Evolutionary conservation across 2,888 invertebrate species (phyloP).

Genomic region (Erebia palarica): DNA sequence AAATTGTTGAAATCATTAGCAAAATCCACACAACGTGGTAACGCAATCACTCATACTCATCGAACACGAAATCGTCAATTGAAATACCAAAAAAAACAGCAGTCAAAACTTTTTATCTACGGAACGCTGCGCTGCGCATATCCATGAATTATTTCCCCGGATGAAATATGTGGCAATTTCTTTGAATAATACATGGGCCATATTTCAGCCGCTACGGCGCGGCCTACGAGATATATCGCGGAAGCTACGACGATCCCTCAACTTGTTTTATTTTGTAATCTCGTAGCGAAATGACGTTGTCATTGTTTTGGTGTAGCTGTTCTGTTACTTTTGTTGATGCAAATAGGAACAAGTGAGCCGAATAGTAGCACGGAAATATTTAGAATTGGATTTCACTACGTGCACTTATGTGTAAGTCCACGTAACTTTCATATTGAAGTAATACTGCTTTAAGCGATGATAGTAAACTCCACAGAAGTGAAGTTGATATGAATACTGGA

Average conservation of each 20-base stretch:
- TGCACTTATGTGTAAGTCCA: no score
- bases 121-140: slow-evolving; percentile 55
- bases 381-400: background rate
- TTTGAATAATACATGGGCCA: slow-evolving; percentile 84
- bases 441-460: no score
- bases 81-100: slow-evolving; percentile 20
- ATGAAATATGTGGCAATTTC: slow-evolving; percentile 85
- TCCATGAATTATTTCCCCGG: slow-evolving; percentile 79
- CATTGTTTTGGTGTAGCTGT: slow-evolving; percentile 24
- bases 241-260: slow-evolving; percentile 56
- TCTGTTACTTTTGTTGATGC: slow-evolving; percentile 7
- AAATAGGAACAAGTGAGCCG: background rate
- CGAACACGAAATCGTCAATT: slow-evolving; percentile 23
- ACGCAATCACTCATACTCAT: slow-evolving; percentile 9
- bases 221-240: slow-evolving; percentile 52
- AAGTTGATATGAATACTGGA: no score
- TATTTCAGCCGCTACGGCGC: slow-evolving; percentile 73
- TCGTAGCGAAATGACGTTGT: slow-evolving; percentile 36
- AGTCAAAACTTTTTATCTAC: slow-evolving; percentile 25
- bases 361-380: background rate
- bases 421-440: no score
- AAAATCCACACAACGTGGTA: background rate
- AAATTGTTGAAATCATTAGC: background rate
- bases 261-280: slow-evolving; percentile 52
- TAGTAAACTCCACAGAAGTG: no score